These are phyloP conservation scores for Conomelus anceps DNA, from an alignment of 2,888 invertebrate species.

Conservation along the genomic window DNA sequence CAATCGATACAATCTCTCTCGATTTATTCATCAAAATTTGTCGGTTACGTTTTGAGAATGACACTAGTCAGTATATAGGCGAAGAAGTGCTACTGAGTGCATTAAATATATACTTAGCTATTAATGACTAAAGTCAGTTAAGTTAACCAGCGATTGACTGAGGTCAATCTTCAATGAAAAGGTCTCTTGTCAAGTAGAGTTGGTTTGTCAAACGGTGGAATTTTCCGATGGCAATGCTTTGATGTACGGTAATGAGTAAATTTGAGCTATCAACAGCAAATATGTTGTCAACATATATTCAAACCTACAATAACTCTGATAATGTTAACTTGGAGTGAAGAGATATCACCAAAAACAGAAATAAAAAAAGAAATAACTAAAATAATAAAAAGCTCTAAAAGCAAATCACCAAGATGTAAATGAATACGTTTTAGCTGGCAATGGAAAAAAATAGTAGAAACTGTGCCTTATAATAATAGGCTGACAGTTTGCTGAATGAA, in stretches of 20 bases:
- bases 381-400: slow-evolving; percentile 20
- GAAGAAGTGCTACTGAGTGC: not conserved
- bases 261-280: not conserved
- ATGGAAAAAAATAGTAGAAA: not conserved
- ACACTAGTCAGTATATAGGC: no score
- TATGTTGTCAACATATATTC: not conserved
- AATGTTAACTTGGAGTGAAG: not conserved
- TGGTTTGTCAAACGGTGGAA: not conserved
- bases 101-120: not conserved
- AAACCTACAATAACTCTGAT: not conserved
- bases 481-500: not conserved
- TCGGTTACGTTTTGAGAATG: no score
- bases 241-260: not conserved
- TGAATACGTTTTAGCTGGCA: not conserved
- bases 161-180: not conserved
- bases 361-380: slow-evolving; percentile 14
- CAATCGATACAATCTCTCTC: not conserved
- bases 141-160: no score
- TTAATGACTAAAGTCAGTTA: not conserved
- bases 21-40: not conserved
- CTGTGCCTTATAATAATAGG: not conserved
- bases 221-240: not conserved
- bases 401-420: slow-evolving; percentile 18
- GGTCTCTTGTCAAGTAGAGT: not conserved
- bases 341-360: not conserved